Evolutionary conservation across 2,888 invertebrate species (phyloP).

Genomic region (Macropis europaea): DNA sequence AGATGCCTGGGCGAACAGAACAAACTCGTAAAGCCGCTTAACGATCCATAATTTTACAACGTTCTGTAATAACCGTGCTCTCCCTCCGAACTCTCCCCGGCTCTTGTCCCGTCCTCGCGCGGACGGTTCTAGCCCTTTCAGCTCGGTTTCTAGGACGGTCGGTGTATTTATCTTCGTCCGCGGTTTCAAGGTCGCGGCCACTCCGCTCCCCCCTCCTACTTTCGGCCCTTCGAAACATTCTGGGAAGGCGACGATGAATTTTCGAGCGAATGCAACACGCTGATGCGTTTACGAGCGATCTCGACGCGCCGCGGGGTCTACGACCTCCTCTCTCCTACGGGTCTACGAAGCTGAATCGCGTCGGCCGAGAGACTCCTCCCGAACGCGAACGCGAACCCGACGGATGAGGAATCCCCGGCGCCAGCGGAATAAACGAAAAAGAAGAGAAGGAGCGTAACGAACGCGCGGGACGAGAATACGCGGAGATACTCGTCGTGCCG

Average conservation of each 20-base stretch:
- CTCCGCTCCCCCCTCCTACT: conserved; percentile 8
- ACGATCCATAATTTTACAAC: conserved; percentile 77
- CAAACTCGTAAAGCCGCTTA: conserved; percentile 77
- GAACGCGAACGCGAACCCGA: too few species aligned
- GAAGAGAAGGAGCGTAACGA: conserved; percentile 7
- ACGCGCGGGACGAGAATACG: conserved; percentile 21
- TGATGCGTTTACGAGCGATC: too few species aligned
- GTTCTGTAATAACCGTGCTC: conserved; percentile 74
- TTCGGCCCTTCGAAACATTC: conserved; percentile 14
- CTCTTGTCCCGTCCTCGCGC: conserved; percentile 29
- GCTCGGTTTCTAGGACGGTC: conserved; percentile 58
- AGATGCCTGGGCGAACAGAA: conserved; percentile 67
- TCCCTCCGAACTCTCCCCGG: conserved; percentile 33
- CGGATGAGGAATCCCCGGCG: background rate
- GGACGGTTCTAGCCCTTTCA: conserved; percentile 27
- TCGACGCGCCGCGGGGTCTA: too few species aligned
- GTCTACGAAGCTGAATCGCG: too few species aligned
- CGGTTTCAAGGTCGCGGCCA: conserved; percentile 51
- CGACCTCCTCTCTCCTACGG: too few species aligned
- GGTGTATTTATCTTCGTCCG: conserved; percentile 60
- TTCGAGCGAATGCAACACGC: too few species aligned
- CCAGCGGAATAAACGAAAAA: background rate
- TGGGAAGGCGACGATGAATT: background rate
- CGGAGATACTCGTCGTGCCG: conserved; percentile 18
- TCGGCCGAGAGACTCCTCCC: too few species aligned